Conservation (phyloP, 2,888 invertebrate genomes). For the Andrena bicolor region DNA sequence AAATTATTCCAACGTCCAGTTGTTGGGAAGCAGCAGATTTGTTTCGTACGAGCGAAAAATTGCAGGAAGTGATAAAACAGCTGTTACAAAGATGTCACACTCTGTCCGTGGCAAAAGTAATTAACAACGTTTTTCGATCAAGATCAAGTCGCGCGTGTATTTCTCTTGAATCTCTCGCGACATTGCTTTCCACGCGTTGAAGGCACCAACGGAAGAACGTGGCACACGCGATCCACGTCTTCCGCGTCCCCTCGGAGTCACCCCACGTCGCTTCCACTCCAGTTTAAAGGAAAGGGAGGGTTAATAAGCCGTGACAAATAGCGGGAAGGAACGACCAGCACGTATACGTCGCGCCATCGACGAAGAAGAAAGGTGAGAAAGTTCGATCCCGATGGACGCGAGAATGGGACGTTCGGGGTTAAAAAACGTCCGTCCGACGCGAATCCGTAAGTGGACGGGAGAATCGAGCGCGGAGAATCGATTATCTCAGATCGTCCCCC, state of each 20-base stretch:
- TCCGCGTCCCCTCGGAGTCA: constrained; percentile 26
- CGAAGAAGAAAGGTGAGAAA: constrained; percentile 70
- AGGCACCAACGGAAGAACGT: constrained; percentile 6
- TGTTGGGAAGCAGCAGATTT: too few species aligned
- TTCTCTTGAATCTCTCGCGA: background rate
- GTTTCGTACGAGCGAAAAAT: background rate
- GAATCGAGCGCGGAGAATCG: constrained; percentile 78
- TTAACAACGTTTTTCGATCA: constrained; percentile 32
- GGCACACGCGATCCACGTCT: background rate
- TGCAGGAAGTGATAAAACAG: background rate
- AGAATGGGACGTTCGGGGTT: constrained; percentile 38
- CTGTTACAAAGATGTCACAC: background rate
- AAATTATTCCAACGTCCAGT: too few species aligned
- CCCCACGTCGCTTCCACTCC: constrained; percentile 56
- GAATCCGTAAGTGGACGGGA: constrained; percentile 81
- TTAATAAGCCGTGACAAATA: constrained; percentile 78
- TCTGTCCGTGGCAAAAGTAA: constrained; percentile 9
- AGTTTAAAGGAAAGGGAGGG: constrained; percentile 68
- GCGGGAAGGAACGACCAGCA: constrained; percentile 44
- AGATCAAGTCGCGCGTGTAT: constrained; percentile 5
- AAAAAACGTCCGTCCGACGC: constrained; percentile 72
- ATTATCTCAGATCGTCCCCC: constrained; percentile 77
- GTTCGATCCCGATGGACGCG: constrained; percentile 61
- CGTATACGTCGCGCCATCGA: constrained; percentile 49
- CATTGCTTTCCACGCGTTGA: constrained; percentile 10